Evolutionary conservation across 2,888 invertebrate species (phyloP).

Genomic region (Elegia similella): DNA sequence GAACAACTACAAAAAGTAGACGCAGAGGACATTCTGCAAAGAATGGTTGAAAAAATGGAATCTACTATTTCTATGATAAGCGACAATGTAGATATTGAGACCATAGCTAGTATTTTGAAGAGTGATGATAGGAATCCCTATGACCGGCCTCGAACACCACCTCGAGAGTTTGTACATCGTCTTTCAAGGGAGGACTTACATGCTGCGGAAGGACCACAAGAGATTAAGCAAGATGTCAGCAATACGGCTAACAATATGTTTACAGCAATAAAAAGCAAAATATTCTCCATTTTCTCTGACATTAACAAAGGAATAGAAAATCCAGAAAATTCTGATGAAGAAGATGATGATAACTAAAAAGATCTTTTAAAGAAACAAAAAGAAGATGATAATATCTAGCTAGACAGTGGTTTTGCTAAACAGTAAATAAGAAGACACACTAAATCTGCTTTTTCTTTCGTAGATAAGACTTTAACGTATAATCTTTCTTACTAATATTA

Average conservation of each 20-base stretch:
- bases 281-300: conserved; percentile 44
- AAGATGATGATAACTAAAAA: background rate
- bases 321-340: background rate
- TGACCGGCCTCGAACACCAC: conserved; percentile 28
- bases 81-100: conserved; percentile 21
- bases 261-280: conserved; percentile 39
- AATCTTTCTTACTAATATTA: no score
- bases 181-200: background rate
- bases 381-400: no score
- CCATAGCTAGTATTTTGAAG: conserved; percentile 15
- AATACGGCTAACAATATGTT: conserved; percentile 35
- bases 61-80: conserved; percentile 37
- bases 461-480: no score
- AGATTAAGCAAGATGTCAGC: conserved; percentile 11
- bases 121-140: conserved; percentile 36
- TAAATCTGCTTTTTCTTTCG: no score
- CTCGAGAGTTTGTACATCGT: background rate
- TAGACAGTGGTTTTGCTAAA: no score
- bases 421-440: no score
- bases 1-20: conserved; percentile 4
- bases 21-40: conserved; percentile 17
- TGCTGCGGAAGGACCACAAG: background rate
- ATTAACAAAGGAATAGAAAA: conserved; percentile 17
- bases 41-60: conserved; percentile 36
- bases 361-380: background rate